These are phyloP conservation scores for Drosophila kuntzei DNA, from an alignment of 2,888 invertebrate species.

Conservation along the genomic window DNA sequence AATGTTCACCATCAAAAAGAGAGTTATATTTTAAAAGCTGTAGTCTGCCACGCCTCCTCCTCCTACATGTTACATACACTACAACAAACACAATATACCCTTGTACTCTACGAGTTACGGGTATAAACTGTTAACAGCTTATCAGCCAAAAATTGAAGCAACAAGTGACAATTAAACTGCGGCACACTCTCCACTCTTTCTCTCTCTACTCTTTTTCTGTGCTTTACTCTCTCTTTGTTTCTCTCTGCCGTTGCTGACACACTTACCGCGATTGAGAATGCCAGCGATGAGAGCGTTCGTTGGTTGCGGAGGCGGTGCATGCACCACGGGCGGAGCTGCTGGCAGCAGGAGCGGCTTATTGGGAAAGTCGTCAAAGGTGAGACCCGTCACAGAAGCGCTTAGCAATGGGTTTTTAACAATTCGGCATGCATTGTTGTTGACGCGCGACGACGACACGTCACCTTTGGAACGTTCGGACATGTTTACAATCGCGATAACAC, in stretches of 20 bases:
- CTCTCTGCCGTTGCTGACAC: constrained; percentile 51
- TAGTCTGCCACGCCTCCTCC: no score
- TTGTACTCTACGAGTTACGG: background rate
- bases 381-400: constrained; percentile 90
- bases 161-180: constrained; percentile 38
- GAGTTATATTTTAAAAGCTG: no score
- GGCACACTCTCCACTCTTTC: constrained; percentile 9
- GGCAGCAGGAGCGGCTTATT: constrained; percentile 90
- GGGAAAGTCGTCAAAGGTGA: constrained; percentile 90
- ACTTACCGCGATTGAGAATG: constrained; percentile 77
- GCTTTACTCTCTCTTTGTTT: constrained; percentile 7
- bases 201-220: background rate
- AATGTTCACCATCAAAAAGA: no score
- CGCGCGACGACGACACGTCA: constrained; percentile 85
- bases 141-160: constrained; percentile 43
- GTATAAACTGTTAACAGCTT: constrained; percentile 43
- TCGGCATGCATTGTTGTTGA: constrained; percentile 80
- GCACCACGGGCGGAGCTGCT: constrained; percentile 86
- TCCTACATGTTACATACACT: no score
- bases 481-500: constrained; percentile 35
- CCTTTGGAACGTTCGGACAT: constrained; percentile 85
- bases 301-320: constrained; percentile 66
- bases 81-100: background rate
- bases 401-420: constrained; percentile 89
- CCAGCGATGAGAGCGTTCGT: constrained; percentile 66